Evolutionary conservation across 2,888 invertebrate species (phyloP).

Genomic region (Emmelina monodactyla): DNA sequence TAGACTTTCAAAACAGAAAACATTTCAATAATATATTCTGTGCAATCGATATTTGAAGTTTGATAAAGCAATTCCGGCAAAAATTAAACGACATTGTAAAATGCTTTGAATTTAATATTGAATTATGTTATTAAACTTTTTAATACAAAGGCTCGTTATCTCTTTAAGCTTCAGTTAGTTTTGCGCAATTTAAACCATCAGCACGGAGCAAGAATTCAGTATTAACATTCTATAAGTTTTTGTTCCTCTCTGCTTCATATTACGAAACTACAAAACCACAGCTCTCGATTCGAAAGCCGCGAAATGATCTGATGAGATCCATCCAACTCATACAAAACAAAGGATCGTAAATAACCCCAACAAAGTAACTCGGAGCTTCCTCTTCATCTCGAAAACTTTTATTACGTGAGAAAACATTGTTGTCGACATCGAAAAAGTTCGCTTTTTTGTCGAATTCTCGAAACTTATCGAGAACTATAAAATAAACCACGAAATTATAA

Average conservation of each 20-base stretch:
- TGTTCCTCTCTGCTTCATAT: background rate
- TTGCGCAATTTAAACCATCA: too few species aligned
- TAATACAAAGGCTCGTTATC: too few species aligned
- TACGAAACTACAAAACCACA: background rate
- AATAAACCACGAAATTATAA: conserved; percentile 25
- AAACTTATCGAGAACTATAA: conserved; percentile 23
- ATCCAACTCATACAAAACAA: conserved; percentile 20
- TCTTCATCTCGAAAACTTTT: conserved; percentile 24
- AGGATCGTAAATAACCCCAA: conserved; percentile 42
- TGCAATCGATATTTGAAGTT: too few species aligned
- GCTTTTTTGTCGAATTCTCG: conserved; percentile 7
- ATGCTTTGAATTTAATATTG: too few species aligned
- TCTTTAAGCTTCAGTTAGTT: too few species aligned
- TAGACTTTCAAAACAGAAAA: too few species aligned
- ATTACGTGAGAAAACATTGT: conserved; percentile 26
- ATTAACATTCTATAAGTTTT: too few species aligned
- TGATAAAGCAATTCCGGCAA: too few species aligned
- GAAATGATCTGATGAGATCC: conserved; percentile 7
- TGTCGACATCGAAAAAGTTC: conserved; percentile 11
- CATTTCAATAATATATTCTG: too few species aligned
- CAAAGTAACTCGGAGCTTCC: conserved; percentile 24
- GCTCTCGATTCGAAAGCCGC: conserved; percentile 7
- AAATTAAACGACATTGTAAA: too few species aligned
- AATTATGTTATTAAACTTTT: too few species aligned
- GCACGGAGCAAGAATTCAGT: too few species aligned